These are phyloP conservation scores for Habropoda laboriosa DNA, from an alignment of 1,140 invertebrate species.

Conservation along the genomic window DNA sequence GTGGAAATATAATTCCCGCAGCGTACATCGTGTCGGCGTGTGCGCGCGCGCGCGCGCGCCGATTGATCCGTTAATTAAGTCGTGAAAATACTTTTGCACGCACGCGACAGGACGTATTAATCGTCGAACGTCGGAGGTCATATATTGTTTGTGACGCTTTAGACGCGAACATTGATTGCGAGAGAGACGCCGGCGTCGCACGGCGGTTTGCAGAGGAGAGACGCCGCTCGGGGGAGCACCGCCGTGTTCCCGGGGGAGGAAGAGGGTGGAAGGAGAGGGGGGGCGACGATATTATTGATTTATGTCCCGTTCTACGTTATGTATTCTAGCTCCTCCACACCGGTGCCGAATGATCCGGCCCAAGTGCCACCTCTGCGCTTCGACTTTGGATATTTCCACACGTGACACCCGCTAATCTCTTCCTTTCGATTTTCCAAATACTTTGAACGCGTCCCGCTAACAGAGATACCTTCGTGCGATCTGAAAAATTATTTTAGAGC, in stretches of 20 bases:
- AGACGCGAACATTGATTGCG: slow-evolving; percentile 79
- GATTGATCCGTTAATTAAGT: slow-evolving; percentile 49
- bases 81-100: slow-evolving; percentile 39
- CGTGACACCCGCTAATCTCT: background rate
- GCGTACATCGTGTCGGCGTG: no score
- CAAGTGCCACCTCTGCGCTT: slow-evolving; percentile 56
- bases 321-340: slow-evolving; percentile 71
- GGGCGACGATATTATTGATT: slow-evolving; percentile 80
- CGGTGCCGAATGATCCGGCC: slow-evolving; percentile 70
- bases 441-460: no score
- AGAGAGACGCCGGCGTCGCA: slow-evolving; percentile 73
- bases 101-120: slow-evolving; percentile 48
- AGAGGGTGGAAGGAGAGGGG: slow-evolving; percentile 67
- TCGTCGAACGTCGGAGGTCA: slow-evolving; percentile 52
- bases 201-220: slow-evolving; percentile 69
- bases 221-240: slow-evolving; percentile 56
- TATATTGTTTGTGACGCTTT: slow-evolving; percentile 68
- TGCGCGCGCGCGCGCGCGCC: background rate
- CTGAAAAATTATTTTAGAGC: no score
- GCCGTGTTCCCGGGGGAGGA: slow-evolving; percentile 59
- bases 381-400: slow-evolving; percentile 18
- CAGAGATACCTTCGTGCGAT: no score
- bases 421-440: no score
- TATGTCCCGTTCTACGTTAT: slow-evolving; percentile 78
- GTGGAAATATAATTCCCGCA: slow-evolving; percentile 19